Base-by-base conservation (phyloP, 2,888 invertebrate genomes). In the Polydrusus cervinus region DNA sequence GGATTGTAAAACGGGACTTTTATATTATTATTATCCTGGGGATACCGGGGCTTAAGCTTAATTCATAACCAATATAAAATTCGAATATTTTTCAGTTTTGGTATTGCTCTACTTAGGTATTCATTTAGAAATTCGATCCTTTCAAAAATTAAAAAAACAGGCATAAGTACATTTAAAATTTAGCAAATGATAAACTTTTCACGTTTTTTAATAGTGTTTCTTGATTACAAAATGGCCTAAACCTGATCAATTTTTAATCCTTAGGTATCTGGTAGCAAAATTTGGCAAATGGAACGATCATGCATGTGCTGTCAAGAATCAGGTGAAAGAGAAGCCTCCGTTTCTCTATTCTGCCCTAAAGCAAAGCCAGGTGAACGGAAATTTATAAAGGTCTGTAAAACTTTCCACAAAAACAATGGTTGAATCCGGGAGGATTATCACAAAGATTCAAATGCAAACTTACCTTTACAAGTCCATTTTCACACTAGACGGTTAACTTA, bases 271-370 rank as follows among this genome's bases (percentile, higher is more conserved):
- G 96, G 96, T 7, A 96, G 96, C 81, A 97, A 97, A 90, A 95
- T 97, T 85, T 97, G 97, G 97, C 97, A 97, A 90, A 96, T 97
- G 93, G 97, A 97, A 87, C 90, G 97, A 34, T 96, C 96, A 0
- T 97, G 97, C 85, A 97, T 96, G 92, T 97, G 97, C 86, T 97
- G 97, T 85, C 97, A 97, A 87, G 97, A 97, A 86, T 95, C 95
- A 80, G 96, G 96, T 3, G 96, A 97, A 88, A 89, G 97, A 79
- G 97, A 97, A 87, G 97, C 97, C 0, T 93, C 93, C 16, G 96
- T 97, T 10, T 93, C 95, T 8, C 88, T 97, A 34, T 94, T 93
- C 86, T 97, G 97, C 84, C 97, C 97, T 0, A 95, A 96, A 86
- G 95, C 96, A 13, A 94, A 94, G 84, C 92, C 91, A 74, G 96